Percentiles rank a stretch among this genome's conserved stretches.
Evolutionary conservation across 2,888 invertebrate species (phyloP).

Genomic region (Chirona hameri): DNA sequence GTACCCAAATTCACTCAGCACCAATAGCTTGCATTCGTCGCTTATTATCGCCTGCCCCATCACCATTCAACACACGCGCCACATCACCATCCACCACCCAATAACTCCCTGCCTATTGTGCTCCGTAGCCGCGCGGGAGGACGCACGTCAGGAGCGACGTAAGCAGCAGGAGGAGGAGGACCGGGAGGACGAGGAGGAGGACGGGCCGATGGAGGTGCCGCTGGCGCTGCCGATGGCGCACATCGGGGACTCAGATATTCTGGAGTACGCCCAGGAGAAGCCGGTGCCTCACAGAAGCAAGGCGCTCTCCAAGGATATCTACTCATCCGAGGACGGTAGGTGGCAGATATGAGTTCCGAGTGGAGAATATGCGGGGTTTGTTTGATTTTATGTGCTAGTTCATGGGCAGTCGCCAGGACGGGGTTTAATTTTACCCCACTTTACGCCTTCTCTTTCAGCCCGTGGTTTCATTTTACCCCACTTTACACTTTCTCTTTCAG

Average conservation of each 20-base stretch:
- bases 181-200: not conserved
- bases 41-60: too few species aligned
- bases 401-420: too few species aligned
- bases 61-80: too few species aligned
- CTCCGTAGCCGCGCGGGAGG: not conserved
- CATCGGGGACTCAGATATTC: not conserved
- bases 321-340: not conserved
- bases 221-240: not conserved
- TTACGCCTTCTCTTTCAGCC: too few species aligned
- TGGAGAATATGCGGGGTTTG: too few species aligned
- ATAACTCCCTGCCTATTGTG: not conserved
- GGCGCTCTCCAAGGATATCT: not conserved
- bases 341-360: not conserved
- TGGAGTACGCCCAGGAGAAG: not conserved
- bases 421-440: too few species aligned
- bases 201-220: not conserved
- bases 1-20: too few species aligned
- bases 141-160: not conserved
- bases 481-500: too few species aligned
- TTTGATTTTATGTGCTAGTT: too few species aligned
- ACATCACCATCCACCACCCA: not conserved
- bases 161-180: not conserved
- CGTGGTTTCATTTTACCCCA: too few species aligned
- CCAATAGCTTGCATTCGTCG: too few species aligned
- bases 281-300: not conserved